Evolutionary conservation across 2,888 invertebrate species (phyloP).

Genomic region (Chrysomela aeneicollis): DNA sequence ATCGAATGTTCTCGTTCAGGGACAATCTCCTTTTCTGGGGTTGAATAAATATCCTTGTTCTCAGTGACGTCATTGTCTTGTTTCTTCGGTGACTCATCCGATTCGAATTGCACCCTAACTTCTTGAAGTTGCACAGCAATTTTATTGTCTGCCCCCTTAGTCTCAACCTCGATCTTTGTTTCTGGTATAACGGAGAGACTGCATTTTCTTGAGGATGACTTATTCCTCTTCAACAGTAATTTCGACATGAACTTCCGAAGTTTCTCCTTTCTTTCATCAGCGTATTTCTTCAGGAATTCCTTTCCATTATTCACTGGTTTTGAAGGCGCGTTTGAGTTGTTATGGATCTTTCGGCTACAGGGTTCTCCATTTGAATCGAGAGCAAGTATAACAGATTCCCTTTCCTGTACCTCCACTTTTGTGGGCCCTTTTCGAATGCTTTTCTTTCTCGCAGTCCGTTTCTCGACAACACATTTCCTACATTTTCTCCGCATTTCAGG

Average conservation of each 20-base stretch:
- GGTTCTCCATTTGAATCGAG: neutral
- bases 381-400: neutral
- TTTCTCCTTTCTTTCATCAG: conserved; percentile 18
- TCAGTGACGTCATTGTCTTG: neutral
- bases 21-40: neutral
- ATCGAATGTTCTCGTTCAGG: neutral
- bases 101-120: too few relatives aligned
- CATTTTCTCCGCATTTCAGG: neutral
- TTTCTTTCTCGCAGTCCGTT: neutral
- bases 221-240: conserved; percentile 26
- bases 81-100: neutral
- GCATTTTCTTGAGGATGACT: conserved; percentile 12
- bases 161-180: conserved; percentile 2
- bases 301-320: conserved; percentile 3
- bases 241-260: conserved; percentile 28
- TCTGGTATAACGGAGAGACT: conserved; percentile 16
- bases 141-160: neutral
- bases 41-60: too few relatives aligned
- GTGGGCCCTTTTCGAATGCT: neutral
- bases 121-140: neutral
- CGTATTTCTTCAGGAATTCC: conserved; percentile 19
- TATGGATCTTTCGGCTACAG: neutral
- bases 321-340: neutral
- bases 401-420: conserved; percentile 6
- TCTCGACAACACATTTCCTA: neutral